Percentiles rank a stretch among this genome's conserved stretches.
Evolutionary conservation across 1,140 invertebrate species (phyloP).

Genomic region (Meloidogyne exigua): DNA sequence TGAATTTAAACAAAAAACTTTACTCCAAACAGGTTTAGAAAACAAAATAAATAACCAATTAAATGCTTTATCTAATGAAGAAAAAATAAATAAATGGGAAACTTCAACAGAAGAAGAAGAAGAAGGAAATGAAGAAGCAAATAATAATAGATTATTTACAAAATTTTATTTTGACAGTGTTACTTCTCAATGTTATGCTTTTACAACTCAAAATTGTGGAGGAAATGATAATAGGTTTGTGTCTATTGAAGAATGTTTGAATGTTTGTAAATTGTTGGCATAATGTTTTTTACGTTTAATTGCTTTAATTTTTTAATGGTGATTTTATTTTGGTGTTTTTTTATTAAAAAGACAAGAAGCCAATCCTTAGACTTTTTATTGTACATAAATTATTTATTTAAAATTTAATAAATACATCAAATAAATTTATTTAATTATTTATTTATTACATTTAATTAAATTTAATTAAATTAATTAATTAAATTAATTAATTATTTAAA

Average conservation of each 20-base stretch:
- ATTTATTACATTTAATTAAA: too few relatives aligned
- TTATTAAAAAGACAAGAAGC: too few relatives aligned
- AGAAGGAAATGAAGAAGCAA: background rate
- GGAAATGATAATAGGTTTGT: conserved; percentile 50
- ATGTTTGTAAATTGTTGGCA: conserved; percentile 7
- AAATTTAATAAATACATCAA: too few relatives aligned
- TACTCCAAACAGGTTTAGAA: background rate
- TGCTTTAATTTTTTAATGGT: too few relatives aligned
- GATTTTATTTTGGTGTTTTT: too few relatives aligned
- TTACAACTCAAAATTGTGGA: conserved; percentile 55
- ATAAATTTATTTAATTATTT: too few relatives aligned
- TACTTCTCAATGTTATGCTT: conserved; percentile 57
- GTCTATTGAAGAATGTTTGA: conserved; percentile 32
- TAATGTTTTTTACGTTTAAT: too few relatives aligned
- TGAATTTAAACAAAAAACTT: conserved; percentile 4
- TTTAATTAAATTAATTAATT: too few relatives aligned
- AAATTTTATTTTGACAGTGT: conserved; percentile 53
- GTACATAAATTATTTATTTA: too few relatives aligned
- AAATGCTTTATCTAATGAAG: background rate
- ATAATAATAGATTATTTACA: conserved; percentile 31
- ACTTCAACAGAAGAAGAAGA: conserved; percentile 8
- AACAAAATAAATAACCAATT: background rate
- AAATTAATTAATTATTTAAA: too few relatives aligned
- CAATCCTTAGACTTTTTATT: too few relatives aligned
- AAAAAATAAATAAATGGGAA: background rate